Percentiles rank a stretch among this genome's conserved stretches.
Conservation (phyloP, 2,888 invertebrate genomes). For the Leptopilina syphax region DNA sequence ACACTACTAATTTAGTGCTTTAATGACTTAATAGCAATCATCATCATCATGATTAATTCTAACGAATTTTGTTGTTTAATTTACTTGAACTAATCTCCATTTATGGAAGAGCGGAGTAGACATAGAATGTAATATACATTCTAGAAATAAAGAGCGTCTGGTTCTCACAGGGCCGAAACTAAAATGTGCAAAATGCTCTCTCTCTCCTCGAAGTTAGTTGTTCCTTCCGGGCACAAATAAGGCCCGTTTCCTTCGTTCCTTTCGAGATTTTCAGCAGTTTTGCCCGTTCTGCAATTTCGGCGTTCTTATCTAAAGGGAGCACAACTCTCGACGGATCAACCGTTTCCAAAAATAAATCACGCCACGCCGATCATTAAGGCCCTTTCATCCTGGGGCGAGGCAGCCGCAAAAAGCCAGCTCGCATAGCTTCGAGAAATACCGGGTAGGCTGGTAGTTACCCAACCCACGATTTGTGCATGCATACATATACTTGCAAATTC, state of each 20-base stretch:
- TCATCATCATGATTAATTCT: no score
- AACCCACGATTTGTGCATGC: slow-evolving; percentile 58
- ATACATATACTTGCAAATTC: slow-evolving; percentile 61
- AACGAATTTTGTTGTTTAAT: no score
- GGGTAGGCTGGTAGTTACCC: slow-evolving; percentile 65
- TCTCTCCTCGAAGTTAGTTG: slow-evolving; percentile 38
- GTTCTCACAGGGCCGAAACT: slow-evolving; percentile 52
- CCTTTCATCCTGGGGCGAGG: slow-evolving; percentile 47
- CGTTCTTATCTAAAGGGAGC: slow-evolving; percentile 37
- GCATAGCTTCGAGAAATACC: slow-evolving; percentile 58
- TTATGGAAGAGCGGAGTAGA: no score
- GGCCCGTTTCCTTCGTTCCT: slow-evolving; percentile 39
- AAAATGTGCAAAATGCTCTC: slow-evolving; percentile 64
- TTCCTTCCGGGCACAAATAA: slow-evolving; percentile 63
- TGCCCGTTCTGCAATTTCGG: slow-evolving; percentile 11
- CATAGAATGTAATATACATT: no score
- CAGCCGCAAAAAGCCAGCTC: slow-evolving; percentile 48
- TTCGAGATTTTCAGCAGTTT: slow-evolving; percentile 41
- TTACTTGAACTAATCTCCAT: no score
- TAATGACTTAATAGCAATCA: no score
- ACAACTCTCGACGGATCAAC: slow-evolving; percentile 46
- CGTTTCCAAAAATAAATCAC: slow-evolving; percentile 72
- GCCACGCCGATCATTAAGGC: slow-evolving; percentile 67
- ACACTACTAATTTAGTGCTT: no score
- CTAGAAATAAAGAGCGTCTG: slow-evolving; percentile 39